These are phyloP conservation scores for Drosophila percnosoma DNA, from an alignment of 2,888 invertebrate species.

Conservation along the genomic window DNA sequence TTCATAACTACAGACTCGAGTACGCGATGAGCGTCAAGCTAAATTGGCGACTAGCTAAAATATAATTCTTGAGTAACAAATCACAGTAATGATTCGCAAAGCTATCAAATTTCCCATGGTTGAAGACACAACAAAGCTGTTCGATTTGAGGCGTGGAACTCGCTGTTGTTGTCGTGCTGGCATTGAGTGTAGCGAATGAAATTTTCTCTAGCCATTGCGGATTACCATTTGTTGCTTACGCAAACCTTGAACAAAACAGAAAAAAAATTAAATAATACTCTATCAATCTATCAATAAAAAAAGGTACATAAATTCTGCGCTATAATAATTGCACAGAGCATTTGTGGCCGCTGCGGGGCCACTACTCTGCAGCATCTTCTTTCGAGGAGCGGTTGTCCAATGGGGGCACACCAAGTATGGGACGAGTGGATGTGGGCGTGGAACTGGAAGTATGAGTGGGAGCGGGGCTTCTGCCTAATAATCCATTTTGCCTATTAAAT, in stretches of 20 bases:
- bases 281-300: slow-evolving; percentile 9
- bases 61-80: slow-evolving; percentile 5
- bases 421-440: background rate
- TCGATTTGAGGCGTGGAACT: slow-evolving; percentile 48
- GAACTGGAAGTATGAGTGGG: background rate
- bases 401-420: background rate
- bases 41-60: background rate
- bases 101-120: slow-evolving; percentile 42
- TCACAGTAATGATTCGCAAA: slow-evolving; percentile 1
- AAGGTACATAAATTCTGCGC: slow-evolving; percentile 37
- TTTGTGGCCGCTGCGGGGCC: slow-evolving; percentile 23
- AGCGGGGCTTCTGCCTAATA: slow-evolving; percentile 38
- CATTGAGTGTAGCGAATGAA: slow-evolving; percentile 46
- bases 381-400: slow-evolving; percentile 26
- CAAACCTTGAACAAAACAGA: slow-evolving; percentile 37
- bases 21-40: background rate
- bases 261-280: background rate
- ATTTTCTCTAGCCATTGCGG: slow-evolving; percentile 43
- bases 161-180: slow-evolving; percentile 45
- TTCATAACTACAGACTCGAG: slow-evolving; percentile 1
- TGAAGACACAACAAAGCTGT: slow-evolving; percentile 31
- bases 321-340: slow-evolving; percentile 37
- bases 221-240: slow-evolving; percentile 21
- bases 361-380: slow-evolving; percentile 25
- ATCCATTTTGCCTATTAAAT: slow-evolving; percentile 64